Evolutionary conservation across 2,888 invertebrate species (phyloP).

Genomic region (Lymantria dispar): DNA sequence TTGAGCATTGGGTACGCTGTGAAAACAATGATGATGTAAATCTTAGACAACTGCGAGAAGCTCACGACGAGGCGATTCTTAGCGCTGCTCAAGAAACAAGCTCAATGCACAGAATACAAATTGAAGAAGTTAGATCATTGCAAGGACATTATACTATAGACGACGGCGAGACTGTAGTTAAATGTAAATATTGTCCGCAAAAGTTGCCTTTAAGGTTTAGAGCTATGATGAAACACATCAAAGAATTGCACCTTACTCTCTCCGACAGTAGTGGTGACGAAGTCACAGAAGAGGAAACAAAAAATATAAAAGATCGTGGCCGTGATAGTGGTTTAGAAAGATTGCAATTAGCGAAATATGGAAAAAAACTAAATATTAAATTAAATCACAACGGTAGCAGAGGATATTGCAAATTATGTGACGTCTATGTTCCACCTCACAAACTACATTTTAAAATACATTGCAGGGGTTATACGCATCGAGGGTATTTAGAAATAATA

Average conservation of each 20-base stretch:
- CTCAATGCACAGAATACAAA: neutral
- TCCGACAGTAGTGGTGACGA: neutral
- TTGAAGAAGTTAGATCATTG: conserved; percentile 27
- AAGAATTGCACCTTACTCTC: conserved; percentile 18
- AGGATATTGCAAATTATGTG: conserved; percentile 54
- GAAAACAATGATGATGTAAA: conserved; percentile 9
- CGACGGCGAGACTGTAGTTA: conserved; percentile 26
- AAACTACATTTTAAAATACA: conserved; percentile 46
- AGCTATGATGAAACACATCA: conserved; percentile 33
- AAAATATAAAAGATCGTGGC: neutral
- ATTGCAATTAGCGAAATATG: conserved; percentile 44
- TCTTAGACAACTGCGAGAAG: conserved; percentile 2
- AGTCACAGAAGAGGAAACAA: conserved; percentile 14
- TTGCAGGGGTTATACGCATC: conserved; percentile 43
- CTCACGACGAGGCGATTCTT: neutral
- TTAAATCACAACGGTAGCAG: conserved; percentile 50
- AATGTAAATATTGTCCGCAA: conserved; percentile 44
- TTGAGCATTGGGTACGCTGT: conserved; percentile 29
- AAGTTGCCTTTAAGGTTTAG: conserved; percentile 27
- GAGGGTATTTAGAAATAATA: conserved; percentile 44
- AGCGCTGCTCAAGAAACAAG: neutral
- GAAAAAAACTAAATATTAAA: conserved; percentile 47
- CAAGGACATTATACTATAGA: conserved; percentile 41
- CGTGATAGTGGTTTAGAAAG: conserved; percentile 49
- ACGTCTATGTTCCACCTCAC: conserved; percentile 40